Conservation (phyloP, 2,797 vertebrate species). For the Pseudomugil tenellus region DNA sequence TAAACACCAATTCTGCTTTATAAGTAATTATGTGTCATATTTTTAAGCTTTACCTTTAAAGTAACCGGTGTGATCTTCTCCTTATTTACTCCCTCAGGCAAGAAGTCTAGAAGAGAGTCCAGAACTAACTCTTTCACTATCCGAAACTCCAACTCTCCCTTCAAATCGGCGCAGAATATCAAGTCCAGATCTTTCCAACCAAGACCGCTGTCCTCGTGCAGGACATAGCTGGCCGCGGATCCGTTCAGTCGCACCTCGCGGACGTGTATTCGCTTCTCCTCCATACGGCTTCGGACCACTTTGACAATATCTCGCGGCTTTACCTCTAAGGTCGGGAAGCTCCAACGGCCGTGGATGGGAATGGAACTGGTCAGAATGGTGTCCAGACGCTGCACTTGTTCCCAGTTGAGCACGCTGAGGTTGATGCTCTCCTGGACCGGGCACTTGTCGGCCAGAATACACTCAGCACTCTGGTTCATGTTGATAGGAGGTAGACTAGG, state of each 20-base stretch:
- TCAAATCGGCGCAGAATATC: slow-evolving; percentile 96
- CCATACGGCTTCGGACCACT: slow-evolving; percentile 93
- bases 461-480: slow-evolving; percentile 86
- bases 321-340: slow-evolving; percentile 96
- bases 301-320: slow-evolving; percentile 95
- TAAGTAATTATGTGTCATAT: neutral
- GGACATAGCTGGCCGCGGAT: slow-evolving; percentile 95
- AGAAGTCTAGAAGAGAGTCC: slow-evolving; percentile 95
- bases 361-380: slow-evolving; percentile 92
- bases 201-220: slow-evolving; percentile 96
- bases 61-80: slow-evolving; percentile 96
- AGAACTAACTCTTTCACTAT: slow-evolving; percentile 96
- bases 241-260: slow-evolving; percentile 96
- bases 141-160: slow-evolving; percentile 93
- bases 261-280: slow-evolving; percentile 89
- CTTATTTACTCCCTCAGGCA: slow-evolving; percentile 97
- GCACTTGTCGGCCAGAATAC: slow-evolving; percentile 48
- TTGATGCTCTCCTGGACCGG: slow-evolving; percentile 77
- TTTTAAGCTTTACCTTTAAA: slow-evolving; percentile 87
- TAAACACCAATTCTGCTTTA: neutral
- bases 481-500: slow-evolving; percentile 49
- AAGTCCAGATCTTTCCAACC: slow-evolving; percentile 98
- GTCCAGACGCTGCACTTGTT: slow-evolving; percentile 97
- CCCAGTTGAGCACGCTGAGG: slow-evolving; percentile 96
- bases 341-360: slow-evolving; percentile 97